Percentiles rank a stretch among this genome's conserved stretches.
Evolutionary conservation across 2,888 invertebrate genomes (phyloP).

Genomic region (Corbicula japonica): DNA sequence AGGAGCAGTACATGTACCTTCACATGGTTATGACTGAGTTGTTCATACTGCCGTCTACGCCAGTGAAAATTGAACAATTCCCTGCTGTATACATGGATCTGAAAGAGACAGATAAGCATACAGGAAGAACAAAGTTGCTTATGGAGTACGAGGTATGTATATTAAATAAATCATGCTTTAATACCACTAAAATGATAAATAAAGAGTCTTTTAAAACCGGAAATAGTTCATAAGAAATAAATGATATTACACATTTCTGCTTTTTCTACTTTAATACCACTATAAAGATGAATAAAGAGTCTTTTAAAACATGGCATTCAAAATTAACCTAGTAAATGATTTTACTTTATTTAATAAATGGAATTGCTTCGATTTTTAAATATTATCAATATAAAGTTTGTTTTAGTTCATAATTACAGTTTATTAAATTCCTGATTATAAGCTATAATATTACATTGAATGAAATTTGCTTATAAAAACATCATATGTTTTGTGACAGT

Average conservation of each 20-base stretch:
- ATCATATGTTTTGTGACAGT: too few species aligned
- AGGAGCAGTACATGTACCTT: slow-evolving; percentile 49
- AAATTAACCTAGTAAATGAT: background rate
- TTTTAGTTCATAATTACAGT: too few species aligned
- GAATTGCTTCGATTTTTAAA: too few species aligned
- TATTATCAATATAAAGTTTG: too few species aligned
- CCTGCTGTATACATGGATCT: background rate
- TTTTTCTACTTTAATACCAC: background rate
- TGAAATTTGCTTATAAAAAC: too few species aligned
- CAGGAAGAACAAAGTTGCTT: slow-evolving; percentile 3
- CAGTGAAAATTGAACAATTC: slow-evolving; percentile 9
- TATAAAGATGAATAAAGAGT: background rate
- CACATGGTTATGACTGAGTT: slow-evolving; percentile 31
- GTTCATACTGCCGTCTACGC: slow-evolving; percentile 17
- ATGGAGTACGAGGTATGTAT: slow-evolving; percentile 4
- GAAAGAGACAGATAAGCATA: background rate
- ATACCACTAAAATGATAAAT: background rate
- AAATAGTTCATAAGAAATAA: background rate
- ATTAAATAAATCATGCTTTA: background rate
- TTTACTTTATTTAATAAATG: too few species aligned
- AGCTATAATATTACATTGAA: too few species aligned
- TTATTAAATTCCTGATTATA: too few species aligned
- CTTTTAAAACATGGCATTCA: background rate
- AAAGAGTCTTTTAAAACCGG: background rate
- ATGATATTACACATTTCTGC: background rate